Evolutionary conservation across 2,113 vertebrate genomes (phyloP), one percentile per base, ranked within the genome.

Genomic region (Acanthisitta chloris): DNA sequence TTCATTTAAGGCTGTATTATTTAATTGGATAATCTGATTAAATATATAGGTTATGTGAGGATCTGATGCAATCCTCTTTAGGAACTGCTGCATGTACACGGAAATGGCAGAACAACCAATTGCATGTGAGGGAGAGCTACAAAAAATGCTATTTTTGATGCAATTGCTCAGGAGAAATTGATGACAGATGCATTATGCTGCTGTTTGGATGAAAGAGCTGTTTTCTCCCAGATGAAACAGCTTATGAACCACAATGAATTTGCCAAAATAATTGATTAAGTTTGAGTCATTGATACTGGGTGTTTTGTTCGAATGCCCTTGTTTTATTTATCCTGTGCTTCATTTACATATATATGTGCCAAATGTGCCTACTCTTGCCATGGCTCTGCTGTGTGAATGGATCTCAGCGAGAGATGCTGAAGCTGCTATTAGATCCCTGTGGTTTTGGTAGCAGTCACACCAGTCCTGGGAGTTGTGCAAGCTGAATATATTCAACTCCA

Each of bases 11-110:
- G 77, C 48, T 74, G 73, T 81, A 55, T 52, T 81, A 62, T 89
- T 95, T 92, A 91, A 87, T 74, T 91, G 83, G 88, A 89, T 89
- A 86, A 94, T 91, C 94, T 67, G 93, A 74, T 86, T 94, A 92
- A 95, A 80, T 77, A 81, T 51, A 59, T 81, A 90, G 72, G 82
- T 90, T 96, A 93, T 62, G 33, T 10, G 46, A 83, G 88, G 71
- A 88, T 25, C 67, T 54, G 80, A 70, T 55, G 51, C 59, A 66
- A 20, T 46, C 40, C n/a, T 19, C 46, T 86, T 73, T 48, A 71
- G 67, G 52, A 94, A 74, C 36, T 59, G 67, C 85, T 59, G 40
- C 25, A 26, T 55, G 18, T 11, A 51, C 3, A 18, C 33, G 49
- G 40, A 86, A 81, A 80, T 66, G 59, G 78, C 36, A 13, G 18